Evolutionary conservation across 2,888 invertebrate species (phyloP).

Genomic region (Polietes domitor): DNA sequence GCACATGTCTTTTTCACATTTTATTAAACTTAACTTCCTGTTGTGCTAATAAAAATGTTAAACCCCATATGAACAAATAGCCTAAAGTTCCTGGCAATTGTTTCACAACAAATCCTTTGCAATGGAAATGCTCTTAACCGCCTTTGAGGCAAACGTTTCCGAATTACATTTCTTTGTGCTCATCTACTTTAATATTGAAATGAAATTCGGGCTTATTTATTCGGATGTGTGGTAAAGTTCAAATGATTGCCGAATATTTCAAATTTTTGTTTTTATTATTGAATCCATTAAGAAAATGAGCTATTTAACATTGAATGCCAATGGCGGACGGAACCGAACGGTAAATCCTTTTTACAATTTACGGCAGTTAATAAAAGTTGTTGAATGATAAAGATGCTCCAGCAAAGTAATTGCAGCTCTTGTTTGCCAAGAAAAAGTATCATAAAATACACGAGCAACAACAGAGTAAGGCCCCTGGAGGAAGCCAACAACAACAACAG

Average conservation of each 20-base stretch:
- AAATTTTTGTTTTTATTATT: constrained; percentile 28
- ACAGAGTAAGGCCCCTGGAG: neutral
- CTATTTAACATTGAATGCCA: constrained; percentile 58
- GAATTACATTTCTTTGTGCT: too few relatives aligned
- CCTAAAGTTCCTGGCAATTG: too few relatives aligned
- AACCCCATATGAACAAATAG: too few relatives aligned
- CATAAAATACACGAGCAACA: neutral
- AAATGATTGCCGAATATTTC: constrained; percentile 21
- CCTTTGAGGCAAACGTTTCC: too few relatives aligned
- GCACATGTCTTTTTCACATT: too few relatives aligned
- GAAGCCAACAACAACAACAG: too few relatives aligned
- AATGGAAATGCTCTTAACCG: too few relatives aligned
- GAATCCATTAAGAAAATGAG: constrained; percentile 67
- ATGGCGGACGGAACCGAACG: constrained; percentile 58
- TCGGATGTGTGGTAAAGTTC: constrained; percentile 3
- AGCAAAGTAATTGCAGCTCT: constrained; percentile 63
- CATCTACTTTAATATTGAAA: too few relatives aligned
- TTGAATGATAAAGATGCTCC: constrained; percentile 61
- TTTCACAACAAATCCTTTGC: too few relatives aligned
- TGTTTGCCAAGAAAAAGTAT: constrained; percentile 55
- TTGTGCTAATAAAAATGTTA: too few relatives aligned
- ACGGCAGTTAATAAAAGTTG: constrained; percentile 67
- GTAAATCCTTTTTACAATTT: constrained; percentile 64
- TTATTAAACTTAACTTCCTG: too few relatives aligned
- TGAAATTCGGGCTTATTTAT: too few relatives aligned